phyloP scores from a whole-genome alignment of 37 sponge, comb jelly and placozoan genomes.

The Cladorhizidae sp. region DNA sequence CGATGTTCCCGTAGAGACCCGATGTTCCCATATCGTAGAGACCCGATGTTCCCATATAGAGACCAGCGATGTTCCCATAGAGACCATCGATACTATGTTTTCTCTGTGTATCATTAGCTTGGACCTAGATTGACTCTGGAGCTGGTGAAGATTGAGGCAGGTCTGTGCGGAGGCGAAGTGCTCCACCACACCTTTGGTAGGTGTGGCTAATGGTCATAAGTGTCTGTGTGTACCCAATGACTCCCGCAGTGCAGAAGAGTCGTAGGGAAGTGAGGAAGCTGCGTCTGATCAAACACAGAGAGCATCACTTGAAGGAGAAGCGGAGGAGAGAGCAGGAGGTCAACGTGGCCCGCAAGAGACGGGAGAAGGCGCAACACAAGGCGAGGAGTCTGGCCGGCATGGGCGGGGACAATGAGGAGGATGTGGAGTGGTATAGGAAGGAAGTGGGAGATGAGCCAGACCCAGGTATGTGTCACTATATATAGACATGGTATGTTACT shows the following conservation, averaged over 20 bases:
- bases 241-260: conserved; percentile 61
- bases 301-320: conserved; percentile 45
- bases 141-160: conserved; percentile 82
- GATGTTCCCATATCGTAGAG: too few relatives aligned
- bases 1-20: too few relatives aligned
- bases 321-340: conserved; percentile 69
- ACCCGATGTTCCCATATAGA: too few relatives aligned
- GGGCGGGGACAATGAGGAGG: conserved; percentile 61
- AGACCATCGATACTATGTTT: too few relatives aligned
- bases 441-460: conserved; percentile 85
- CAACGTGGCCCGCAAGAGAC: conserved; percentile 68
- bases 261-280: conserved; percentile 52
- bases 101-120: too few relatives aligned
- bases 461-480: conserved; percentile 38
- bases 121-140: conserved; percentile 82
- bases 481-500: neutral
- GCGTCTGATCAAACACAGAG: conserved; percentile 9
- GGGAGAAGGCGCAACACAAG: conserved; percentile 56
- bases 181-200: conserved; percentile 77
- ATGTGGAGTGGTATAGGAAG: conserved; percentile 72
- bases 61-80: too few relatives aligned
- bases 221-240: neutral
- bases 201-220: neutral
- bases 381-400: conserved; percentile 39
- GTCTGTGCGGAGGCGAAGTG: conserved; percentile 83